These are phyloP conservation scores for Grantiella picta DNA, from an alignment of 2,113 vertebrate genomes.

Conservation along the genomic window DNA sequence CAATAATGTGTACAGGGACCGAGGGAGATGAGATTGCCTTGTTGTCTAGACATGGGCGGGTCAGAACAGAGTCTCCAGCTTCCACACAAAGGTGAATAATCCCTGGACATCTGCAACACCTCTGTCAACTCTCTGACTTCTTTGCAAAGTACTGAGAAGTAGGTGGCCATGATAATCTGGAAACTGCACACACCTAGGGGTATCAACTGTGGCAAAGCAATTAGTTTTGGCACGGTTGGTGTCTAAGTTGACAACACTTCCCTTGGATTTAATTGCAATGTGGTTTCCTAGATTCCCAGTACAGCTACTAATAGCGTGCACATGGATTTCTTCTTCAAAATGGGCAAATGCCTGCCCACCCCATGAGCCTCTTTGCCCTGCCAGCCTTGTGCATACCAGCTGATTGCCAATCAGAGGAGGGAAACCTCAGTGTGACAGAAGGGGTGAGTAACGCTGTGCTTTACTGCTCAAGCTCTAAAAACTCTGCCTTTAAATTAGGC, in stretches of 20 bases:
- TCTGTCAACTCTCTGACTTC: not conserved
- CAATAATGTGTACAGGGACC: not conserved
- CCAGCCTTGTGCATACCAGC: not conserved
- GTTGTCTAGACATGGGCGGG: rapidly evolving
- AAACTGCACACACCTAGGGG: not conserved
- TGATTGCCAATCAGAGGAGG: not conserved
- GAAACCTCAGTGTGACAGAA: not conserved
- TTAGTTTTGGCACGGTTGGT: not conserved
- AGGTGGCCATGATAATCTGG: not conserved
- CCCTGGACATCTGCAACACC: not conserved
- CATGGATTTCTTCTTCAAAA: not conserved
- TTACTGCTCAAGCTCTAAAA: not conserved
- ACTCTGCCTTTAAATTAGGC: not conserved
- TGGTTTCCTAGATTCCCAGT: not conserved
- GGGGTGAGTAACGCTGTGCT: not conserved
- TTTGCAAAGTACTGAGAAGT: not conserved
- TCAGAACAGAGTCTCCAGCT: not conserved
- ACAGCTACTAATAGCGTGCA: not conserved
- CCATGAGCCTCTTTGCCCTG: not conserved
- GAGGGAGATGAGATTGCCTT: not conserved
- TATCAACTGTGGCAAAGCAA: not conserved
- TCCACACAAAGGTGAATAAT: not conserved
- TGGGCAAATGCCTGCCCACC: not conserved
- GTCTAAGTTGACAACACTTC: not conserved
- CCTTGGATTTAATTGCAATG: not conserved